These are phyloP conservation scores for Nemapogon koenigi DNA, from an alignment of 2,888 invertebrate genomes.

Conservation along the genomic window DNA sequence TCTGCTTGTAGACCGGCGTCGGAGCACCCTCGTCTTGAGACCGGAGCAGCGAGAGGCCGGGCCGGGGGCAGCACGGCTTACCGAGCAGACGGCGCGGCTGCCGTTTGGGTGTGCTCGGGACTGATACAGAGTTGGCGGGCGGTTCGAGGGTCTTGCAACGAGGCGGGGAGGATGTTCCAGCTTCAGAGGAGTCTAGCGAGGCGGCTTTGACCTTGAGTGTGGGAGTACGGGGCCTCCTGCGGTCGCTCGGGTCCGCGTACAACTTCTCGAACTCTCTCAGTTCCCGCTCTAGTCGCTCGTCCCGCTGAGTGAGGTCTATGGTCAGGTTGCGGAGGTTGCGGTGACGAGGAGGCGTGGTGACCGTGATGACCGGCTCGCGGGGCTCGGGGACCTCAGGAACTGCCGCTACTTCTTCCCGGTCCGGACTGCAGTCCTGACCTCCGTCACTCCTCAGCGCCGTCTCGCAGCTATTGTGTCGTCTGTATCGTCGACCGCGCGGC, in stretches of 20 bases:
- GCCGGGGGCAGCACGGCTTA: constrained; percentile 46
- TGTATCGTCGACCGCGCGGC: constrained; percentile 35
- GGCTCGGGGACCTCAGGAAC: background rate
- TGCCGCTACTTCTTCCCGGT: background rate
- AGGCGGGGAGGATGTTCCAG: constrained; percentile 51
- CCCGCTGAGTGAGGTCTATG: constrained; percentile 59
- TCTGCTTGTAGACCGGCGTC: constrained; percentile 67
- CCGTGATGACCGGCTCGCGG: too few species aligned
- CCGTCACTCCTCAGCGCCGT: background rate
- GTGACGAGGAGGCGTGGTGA: constrained; percentile 39
- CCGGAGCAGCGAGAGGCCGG: constrained; percentile 49
- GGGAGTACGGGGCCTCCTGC: constrained; percentile 71
- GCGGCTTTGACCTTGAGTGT: constrained; percentile 76
- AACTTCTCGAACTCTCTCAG: constrained; percentile 52
- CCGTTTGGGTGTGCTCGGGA: constrained; percentile 70
- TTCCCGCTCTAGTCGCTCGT: constrained; percentile 54
- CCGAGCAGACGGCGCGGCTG: constrained; percentile 61
- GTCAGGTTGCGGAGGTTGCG: constrained; percentile 63
- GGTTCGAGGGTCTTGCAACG: constrained; percentile 56
- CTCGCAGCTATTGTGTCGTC: constrained; percentile 42
- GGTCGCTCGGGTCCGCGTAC: constrained; percentile 47
- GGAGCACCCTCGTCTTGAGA: constrained; percentile 65
- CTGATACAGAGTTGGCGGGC: constrained; percentile 66
- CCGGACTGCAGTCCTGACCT: background rate
- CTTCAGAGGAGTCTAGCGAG: constrained; percentile 70